Conservation (phyloP, 2,797 vertebrate genomes). For the Acomys russatus region DNA sequence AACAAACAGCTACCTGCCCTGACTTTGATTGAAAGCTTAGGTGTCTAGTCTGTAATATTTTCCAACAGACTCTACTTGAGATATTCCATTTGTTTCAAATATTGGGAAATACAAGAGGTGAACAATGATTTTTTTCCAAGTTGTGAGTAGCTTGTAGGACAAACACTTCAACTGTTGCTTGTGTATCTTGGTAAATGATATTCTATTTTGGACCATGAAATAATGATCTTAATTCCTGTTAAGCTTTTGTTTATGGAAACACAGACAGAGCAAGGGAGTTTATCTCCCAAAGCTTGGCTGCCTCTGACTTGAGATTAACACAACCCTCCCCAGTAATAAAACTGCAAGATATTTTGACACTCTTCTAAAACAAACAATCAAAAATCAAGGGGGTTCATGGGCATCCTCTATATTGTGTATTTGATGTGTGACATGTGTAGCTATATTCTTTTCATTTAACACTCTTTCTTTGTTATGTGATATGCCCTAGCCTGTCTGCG, state of each 20-base stretch:
- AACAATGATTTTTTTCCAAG: constrained; percentile 65
- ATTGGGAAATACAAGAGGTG: constrained; percentile 53
- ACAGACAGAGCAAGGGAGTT: background rate
- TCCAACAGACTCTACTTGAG: constrained; percentile 48
- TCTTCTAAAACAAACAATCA: constrained; percentile 41
- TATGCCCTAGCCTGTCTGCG: background rate
- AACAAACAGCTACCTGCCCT: constrained; percentile 75
- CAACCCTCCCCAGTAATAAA: constrained; percentile 36
- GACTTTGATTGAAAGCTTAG: constrained; percentile 63
- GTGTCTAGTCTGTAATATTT: constrained; percentile 58
- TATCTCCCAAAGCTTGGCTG: background rate
- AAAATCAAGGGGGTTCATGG: constrained; percentile 16
- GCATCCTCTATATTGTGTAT: constrained; percentile 30
- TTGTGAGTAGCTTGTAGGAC: constrained; percentile 54
- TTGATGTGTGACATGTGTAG: constrained; percentile 58
- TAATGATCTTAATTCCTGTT: constrained; percentile 42
- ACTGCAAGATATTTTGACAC: constrained; percentile 32
- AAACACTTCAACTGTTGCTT: constrained; percentile 54
- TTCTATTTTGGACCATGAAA: constrained; percentile 39
- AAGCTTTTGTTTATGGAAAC: constrained; percentile 71
- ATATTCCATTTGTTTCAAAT: constrained; percentile 64
- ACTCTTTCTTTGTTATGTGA: constrained; percentile 63
- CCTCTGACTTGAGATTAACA: constrained; percentile 23
- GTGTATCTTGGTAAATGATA: constrained; percentile 60
- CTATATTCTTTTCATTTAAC: constrained; percentile 37